phyloP scores from a whole-genome alignment of 2,888 invertebrate species.

The Aelia acuminata region DNA sequence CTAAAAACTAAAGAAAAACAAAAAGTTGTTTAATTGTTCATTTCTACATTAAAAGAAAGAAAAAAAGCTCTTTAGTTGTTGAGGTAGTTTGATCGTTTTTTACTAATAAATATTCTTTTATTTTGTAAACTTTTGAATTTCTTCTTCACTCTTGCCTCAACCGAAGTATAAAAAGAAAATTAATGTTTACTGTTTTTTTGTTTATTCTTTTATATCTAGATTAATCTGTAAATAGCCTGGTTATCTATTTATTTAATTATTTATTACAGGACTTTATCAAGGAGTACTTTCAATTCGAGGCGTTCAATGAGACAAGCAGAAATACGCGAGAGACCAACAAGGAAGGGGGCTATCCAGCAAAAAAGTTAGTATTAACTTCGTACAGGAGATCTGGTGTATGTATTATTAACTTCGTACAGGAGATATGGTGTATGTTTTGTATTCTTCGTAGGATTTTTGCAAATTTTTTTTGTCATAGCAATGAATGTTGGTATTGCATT shows the following conservation, averaged over 20 bases:
- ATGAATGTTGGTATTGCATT: background rate
- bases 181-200: background rate
- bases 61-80: no score
- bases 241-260: background rate
- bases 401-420: constrained; percentile 11
- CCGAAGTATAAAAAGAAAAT: background rate
- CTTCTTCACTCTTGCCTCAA: no score
- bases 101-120: no score
- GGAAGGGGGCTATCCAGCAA: constrained; percentile 35
- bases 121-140: no score
- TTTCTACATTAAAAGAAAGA: no score
- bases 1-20: no score
- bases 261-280: constrained; percentile 8
- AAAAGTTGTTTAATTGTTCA: no score
- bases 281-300: constrained; percentile 43
- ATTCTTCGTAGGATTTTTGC: background rate
- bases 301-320: constrained; percentile 47
- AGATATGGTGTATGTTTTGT: constrained; percentile 7
- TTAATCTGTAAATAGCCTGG: background rate
- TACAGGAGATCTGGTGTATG: constrained; percentile 20
- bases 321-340: constrained; percentile 50
- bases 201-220: background rate
- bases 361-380: constrained; percentile 52
- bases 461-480: background rate
- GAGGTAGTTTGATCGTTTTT: no score